These are phyloP conservation scores for Cairina moschata DNA, from an alignment of 2,113 vertebrate species.

Conservation along the genomic window DNA sequence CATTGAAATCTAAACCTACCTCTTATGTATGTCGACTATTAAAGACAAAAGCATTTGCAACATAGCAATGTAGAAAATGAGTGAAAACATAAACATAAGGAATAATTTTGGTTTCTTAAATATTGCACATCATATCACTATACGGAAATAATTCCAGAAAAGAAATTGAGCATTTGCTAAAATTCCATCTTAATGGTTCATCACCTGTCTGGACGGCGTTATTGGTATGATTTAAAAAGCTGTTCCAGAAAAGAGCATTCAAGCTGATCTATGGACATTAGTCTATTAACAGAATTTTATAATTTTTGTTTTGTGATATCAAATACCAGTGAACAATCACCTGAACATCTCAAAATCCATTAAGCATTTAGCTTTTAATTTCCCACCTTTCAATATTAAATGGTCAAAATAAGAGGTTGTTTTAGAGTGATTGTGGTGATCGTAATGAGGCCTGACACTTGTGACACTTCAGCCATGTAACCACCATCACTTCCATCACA, in stretches of 20 bases:
- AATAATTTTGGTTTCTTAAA: not conserved
- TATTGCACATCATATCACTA: not conserved
- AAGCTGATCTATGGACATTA: not conserved
- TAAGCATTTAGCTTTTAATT: slow-evolving; percentile 72
- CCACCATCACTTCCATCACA: slow-evolving; percentile 86
- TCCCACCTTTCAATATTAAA: slow-evolving; percentile 58
- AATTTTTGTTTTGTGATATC: not conserved
- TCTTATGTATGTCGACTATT: not conserved
- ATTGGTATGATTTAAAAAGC: not conserved
- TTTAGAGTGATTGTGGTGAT: slow-evolving; percentile 80
- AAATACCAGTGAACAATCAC: not conserved
- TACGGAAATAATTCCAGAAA: not conserved
- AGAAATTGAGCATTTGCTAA: not conserved
- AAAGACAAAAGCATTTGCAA: not conserved
- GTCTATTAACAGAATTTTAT: not conserved
- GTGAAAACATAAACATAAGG: not conserved
- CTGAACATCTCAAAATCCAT: slow-evolving; percentile 50
- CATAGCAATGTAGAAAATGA: not conserved
- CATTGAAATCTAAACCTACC: not conserved
- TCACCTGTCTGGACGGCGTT: not conserved
- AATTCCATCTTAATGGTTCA: not conserved
- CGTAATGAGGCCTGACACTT: slow-evolving; percentile 91
- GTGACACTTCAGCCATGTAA: slow-evolving; percentile 87
- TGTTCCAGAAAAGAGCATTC: not conserved
- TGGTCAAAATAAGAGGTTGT: slow-evolving; percentile 68